A percentile compares a stretch with the other conserved stretches of the same genome.
These are phyloP conservation scores for Lepas anatifera DNA, from an alignment of 2,888 invertebrate genomes.

Conservation along the genomic window DNA sequence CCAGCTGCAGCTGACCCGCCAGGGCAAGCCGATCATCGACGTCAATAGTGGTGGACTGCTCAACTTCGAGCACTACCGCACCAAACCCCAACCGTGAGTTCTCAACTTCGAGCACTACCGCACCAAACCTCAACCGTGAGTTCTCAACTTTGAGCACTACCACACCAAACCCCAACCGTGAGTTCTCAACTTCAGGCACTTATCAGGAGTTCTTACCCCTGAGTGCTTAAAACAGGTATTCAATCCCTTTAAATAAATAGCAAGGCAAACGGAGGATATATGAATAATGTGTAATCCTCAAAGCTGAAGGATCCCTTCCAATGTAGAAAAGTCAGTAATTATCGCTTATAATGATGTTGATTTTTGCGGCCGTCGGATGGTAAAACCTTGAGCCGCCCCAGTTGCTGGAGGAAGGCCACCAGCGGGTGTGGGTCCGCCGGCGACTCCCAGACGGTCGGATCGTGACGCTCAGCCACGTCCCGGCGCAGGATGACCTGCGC, in stretches of 20 bases:
- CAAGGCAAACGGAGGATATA: conserved; percentile 30
- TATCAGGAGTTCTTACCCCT: no score
- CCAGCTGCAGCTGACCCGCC: conserved; percentile 61
- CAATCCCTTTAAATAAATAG: conserved; percentile 29
- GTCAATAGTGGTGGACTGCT: conserved; percentile 83
- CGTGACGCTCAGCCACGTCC: no score
- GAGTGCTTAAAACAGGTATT: no score
- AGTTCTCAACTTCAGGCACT: conserved; percentile 84
- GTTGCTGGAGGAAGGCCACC: no score
- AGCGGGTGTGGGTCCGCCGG: no score
- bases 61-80: conserved; percentile 75
- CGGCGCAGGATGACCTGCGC: no score
- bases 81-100: conserved; percentile 54
- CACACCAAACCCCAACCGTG: conserved; percentile 52
- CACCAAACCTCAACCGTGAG: conserved; percentile 50
- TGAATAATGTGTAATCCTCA: neutral
- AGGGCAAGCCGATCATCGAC: conserved; percentile 56
- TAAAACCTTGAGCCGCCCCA: no score
- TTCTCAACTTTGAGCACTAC: conserved; percentile 83
- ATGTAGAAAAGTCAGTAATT: no score
- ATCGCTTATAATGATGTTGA: no score
- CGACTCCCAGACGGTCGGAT: neutral
- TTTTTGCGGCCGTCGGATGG: no score
- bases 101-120: conserved; percentile 82
- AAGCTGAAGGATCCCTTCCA: neutral